A percentile compares a stretch with the other conserved stretches of the same genome.
Conservation (phyloP, 2,888 invertebrate genomes). For the Carpatolechia fugitivella region DNA sequence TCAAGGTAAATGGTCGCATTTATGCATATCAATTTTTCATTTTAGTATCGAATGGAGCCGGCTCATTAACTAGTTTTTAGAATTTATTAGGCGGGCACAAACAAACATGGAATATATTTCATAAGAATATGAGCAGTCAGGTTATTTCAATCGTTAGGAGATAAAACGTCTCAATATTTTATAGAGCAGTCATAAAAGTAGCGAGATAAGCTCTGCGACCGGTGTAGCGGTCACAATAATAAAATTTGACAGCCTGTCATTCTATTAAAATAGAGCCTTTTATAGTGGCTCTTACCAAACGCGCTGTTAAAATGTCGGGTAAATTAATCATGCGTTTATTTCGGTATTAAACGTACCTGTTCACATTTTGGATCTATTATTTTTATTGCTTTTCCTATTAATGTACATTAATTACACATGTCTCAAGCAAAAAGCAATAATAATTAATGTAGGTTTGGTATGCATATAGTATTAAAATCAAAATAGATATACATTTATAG, state of each 20-base stretch:
- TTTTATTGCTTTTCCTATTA: slow-evolving; percentile 4
- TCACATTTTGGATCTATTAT: slow-evolving; percentile 8
- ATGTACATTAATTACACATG: background rate
- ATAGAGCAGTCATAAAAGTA: slow-evolving; percentile 67
- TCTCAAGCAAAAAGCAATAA: background rate
- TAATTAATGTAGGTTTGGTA: background rate
- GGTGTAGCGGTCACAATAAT: slow-evolving; percentile 52
- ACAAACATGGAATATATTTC: slow-evolving; percentile 60
- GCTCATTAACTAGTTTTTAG: slow-evolving; percentile 56
- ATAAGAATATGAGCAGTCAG: slow-evolving; percentile 65
- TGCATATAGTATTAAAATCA: too few relatives aligned
- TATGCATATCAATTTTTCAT: slow-evolving; percentile 66
- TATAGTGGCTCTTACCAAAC: slow-evolving; percentile 37
- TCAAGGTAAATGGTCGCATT: slow-evolving; percentile 68
- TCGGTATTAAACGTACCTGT: slow-evolving; percentile 10
- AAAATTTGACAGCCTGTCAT: slow-evolving; percentile 67
- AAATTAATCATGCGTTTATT: slow-evolving; percentile 18
- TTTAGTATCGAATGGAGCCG: slow-evolving; percentile 61
- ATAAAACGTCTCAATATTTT: slow-evolving; percentile 68
- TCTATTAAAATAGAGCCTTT: slow-evolving; percentile 46
- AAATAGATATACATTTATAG: too few relatives aligned
- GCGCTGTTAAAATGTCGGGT: slow-evolving; percentile 27
- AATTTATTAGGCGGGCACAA: slow-evolving; percentile 57
- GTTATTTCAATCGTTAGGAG: slow-evolving; percentile 62
- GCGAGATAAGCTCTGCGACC: slow-evolving; percentile 46